Evolutionary conservation across 2,113 vertebrate species (phyloP).

Genomic region (Ptyas mucosa): DNA sequence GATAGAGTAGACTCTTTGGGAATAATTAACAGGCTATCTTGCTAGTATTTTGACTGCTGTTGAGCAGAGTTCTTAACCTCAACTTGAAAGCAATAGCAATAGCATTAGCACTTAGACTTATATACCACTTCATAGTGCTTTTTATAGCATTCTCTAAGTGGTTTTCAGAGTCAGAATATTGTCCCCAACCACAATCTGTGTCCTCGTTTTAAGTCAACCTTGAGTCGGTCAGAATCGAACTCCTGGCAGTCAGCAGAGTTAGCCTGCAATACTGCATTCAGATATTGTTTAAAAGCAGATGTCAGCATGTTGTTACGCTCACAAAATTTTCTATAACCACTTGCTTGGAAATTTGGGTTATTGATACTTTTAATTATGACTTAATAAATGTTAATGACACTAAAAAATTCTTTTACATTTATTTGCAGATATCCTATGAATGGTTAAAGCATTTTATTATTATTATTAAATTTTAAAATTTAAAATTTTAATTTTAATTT

Average conservation of each 20-base stretch:
- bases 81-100: background rate
- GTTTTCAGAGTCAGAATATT: too few relatives aligned
- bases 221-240: background rate
- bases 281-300: background rate
- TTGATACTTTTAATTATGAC: constrained; percentile 41
- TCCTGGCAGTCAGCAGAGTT: background rate
- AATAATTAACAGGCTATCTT: background rate
- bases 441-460: background rate
- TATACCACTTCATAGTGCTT: background rate
- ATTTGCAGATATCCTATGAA: background rate
- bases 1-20: background rate
- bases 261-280: background rate
- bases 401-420: background rate
- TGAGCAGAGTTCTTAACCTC: background rate
- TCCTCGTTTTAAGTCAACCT: background rate
- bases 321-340: constrained; percentile 19
- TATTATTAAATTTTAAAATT: too few relatives aligned
- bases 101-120: background rate
- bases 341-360: constrained; percentile 1
- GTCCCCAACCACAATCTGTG: too few relatives aligned
- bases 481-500: too few relatives aligned
- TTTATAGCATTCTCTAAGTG: too few relatives aligned
- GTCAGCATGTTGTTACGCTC: constrained; percentile 1
- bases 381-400: constrained; percentile 24
- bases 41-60: background rate